Conservation (phyloP, 92 coral and sea anemone species). For the Siderastrea siderea region DNA sequence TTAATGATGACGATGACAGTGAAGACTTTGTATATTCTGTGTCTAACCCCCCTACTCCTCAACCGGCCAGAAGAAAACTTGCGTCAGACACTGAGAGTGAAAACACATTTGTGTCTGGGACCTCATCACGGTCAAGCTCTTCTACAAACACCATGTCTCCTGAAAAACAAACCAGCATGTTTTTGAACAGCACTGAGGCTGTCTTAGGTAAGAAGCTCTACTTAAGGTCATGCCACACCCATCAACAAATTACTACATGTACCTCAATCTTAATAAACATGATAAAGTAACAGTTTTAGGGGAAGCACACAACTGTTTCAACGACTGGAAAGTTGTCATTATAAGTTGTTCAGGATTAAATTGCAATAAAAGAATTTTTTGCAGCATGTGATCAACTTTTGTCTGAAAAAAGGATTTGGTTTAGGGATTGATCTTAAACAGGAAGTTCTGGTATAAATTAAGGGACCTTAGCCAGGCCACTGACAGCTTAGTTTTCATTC, state of each 20-base stretch:
- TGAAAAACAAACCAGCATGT: slow-evolving; percentile 41
- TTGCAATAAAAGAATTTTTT: too few species aligned
- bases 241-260: neutral
- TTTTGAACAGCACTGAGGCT: slow-evolving; percentile 55
- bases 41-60: slow-evolving; percentile 97
- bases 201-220: slow-evolving; percentile 52
- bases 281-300: too few species aligned
- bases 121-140: slow-evolving; percentile 27
- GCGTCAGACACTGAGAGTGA: slow-evolving; percentile 86
- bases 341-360: too few species aligned
- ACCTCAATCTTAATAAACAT: too few species aligned
- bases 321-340: too few species aligned
- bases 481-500: too few species aligned
- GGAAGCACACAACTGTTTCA: too few species aligned
- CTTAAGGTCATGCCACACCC: neutral
- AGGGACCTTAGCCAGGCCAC: too few species aligned
- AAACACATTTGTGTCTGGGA: slow-evolving; percentile 69
- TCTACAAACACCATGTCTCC: slow-evolving; percentile 22
- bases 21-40: slow-evolving; percentile 89
- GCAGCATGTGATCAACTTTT: too few species aligned
- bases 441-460: too few species aligned
- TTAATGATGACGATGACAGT: slow-evolving; percentile 80
- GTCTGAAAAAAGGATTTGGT: too few species aligned
- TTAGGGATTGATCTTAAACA: too few species aligned
- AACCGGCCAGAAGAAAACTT: slow-evolving; percentile 45